Percentiles rank a stretch among this genome's conserved stretches.
phyloP scores from a whole-genome alignment of 2,113 vertebrate species.

The Raja brachyura region DNA sequence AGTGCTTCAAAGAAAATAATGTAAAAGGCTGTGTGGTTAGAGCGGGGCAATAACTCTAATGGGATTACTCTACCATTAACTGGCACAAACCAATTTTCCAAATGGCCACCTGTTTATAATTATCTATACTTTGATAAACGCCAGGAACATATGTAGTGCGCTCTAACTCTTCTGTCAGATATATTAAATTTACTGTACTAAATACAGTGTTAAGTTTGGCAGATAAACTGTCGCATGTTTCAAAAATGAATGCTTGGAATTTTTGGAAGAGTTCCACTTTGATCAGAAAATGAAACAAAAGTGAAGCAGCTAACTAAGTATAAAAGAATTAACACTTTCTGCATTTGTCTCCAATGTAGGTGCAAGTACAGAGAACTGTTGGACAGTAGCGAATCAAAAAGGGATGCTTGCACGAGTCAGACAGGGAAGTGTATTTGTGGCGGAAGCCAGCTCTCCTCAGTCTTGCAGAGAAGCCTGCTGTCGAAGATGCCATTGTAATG shows the following conservation, averaged over 20 bases:
- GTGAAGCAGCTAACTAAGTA: not conserved
- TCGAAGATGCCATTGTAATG: slow-evolving; percentile 55
- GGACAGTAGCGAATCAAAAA: not conserved
- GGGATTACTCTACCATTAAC: too few relatives aligned
- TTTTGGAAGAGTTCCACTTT: not conserved
- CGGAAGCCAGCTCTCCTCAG: slow-evolving; percentile 50
- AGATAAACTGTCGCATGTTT: not conserved
- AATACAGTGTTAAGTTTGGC: not conserved
- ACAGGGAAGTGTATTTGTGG: slow-evolving; percentile 41
- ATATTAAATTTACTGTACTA: too few relatives aligned
- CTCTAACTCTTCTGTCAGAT: too few relatives aligned
- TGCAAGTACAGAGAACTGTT: not conserved
- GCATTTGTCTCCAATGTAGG: not conserved
- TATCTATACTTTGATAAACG: too few relatives aligned
- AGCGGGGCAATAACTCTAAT: too few relatives aligned
- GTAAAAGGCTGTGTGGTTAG: too few relatives aligned
- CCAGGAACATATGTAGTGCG: too few relatives aligned
- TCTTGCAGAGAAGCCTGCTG: slow-evolving; percentile 63
- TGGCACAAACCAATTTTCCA: too few relatives aligned
- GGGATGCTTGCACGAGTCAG: not conserved
- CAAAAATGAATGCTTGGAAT: not conserved
- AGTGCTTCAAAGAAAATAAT: too few relatives aligned
- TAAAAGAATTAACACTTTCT: not conserved
- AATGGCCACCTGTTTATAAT: too few relatives aligned
- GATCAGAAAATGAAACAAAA: not conserved